Base-by-base conservation (phyloP, 2,888 invertebrate genomes). In the Corythucha ciliata region DNA sequence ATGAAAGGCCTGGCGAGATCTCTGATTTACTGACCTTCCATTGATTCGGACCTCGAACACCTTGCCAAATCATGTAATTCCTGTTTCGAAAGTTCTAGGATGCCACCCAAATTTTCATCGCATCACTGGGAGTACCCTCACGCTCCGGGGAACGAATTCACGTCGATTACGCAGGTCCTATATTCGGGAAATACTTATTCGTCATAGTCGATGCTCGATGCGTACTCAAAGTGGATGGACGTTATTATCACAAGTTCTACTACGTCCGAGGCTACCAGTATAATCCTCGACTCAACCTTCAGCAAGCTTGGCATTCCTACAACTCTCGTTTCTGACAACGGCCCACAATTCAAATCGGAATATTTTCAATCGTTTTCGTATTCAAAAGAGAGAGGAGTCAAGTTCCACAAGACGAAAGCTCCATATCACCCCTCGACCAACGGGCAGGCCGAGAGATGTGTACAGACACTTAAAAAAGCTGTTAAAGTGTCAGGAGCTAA, bases 391-490 rank as follows among this genome's bases (percentile, higher is more conserved):
- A 10, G 18, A 22, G 36, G 52, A 12, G 52, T 55, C 18, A 4
- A 26, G 10, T 29, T 51, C n/a, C 51, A 51, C 25, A 42, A 45
- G 24, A 40, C 10, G 7, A 47, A 46, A 24, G 51, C 54, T 18
- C 51, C 47, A 5, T 47, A 52, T 27, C 55, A 55, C 25, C 55
- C 52, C 10, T 24, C 21, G 16, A 41, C 55, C n/a, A 55, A 55
- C 22, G 52, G 46, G 14, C 48, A 53, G 36, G 46, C 50, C 20
- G 46, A 53, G 32, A 29, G 39, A 4, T 45, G 24, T 25, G 47
- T 47, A 5, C 53, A 53, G 29, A 46, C 47, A 10, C 25, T 54
- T 8, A 55, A 55, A 39, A 52, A 7, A 27, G 40, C 42, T n/a
- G 33, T 50, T 14, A 16, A 42, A 14, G 37, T 20, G 12, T 41